Conservation (phyloP, 2,888 invertebrate genomes). For the Plagodis dolabraria region DNA sequence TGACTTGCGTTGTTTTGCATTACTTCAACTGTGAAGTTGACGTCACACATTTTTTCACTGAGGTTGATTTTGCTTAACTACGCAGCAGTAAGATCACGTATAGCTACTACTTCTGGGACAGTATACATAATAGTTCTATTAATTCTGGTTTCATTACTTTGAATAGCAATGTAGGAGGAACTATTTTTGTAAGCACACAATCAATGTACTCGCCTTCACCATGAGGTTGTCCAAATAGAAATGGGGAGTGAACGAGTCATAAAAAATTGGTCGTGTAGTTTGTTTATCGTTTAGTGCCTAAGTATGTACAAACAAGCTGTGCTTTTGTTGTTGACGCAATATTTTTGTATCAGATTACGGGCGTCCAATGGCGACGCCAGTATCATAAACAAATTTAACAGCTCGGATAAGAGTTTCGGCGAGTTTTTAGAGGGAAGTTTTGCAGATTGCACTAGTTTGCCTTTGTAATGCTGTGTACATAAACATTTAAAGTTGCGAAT, state of each 20-base stretch:
- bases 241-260: slow-evolving; percentile 22
- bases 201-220: slow-evolving; percentile 17
- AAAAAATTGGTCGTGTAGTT: slow-evolving; percentile 23
- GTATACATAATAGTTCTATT: no score
- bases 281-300: slow-evolving; percentile 27
- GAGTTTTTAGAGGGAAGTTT: slow-evolving; percentile 17
- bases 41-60: slow-evolving; percentile 18
- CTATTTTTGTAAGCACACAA: slow-evolving; percentile 13
- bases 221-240: slow-evolving; percentile 21
- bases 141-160: slow-evolving; percentile 2
- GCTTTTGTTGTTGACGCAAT: slow-evolving; percentile 28
- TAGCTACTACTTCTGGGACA: not conserved
- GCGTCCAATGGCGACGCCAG: slow-evolving; percentile 5
- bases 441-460: slow-evolving; percentile 51
- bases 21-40: slow-evolving; percentile 27
- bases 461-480: slow-evolving; percentile 52
- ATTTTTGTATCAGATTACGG: slow-evolving; percentile 25
- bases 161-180: slow-evolving; percentile 8
- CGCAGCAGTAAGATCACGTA: slow-evolving; percentile 8
- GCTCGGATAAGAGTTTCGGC: slow-evolving; percentile 9
- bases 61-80: slow-evolving; percentile 10
- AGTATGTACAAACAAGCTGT: slow-evolving; percentile 26
- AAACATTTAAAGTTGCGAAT: slow-evolving; percentile 58
- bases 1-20: slow-evolving; percentile 37
- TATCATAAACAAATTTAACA: slow-evolving; percentile 17